phyloP scores from a whole-genome alignment of 2,113 vertebrate species.

The Tamias sibiricus region DNA sequence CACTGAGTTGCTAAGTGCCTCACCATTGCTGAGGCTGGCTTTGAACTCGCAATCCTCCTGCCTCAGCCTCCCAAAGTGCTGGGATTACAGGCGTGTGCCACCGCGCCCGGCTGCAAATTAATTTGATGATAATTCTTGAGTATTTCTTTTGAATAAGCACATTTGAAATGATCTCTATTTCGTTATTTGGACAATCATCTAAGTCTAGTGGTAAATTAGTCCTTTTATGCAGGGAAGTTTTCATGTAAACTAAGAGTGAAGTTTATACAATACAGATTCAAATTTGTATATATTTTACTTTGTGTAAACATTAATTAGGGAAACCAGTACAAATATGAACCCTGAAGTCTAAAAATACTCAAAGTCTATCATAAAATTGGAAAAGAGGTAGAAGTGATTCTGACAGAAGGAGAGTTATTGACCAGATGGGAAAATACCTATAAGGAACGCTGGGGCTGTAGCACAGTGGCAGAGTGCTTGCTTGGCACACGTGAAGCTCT shows the following conservation, averaged over 20 bases:
- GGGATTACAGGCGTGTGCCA: too few species aligned
- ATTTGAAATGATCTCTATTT: not conserved
- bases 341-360: not conserved
- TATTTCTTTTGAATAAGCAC: not conserved
- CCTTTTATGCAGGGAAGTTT: not conserved
- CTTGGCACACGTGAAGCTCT: too few species aligned
- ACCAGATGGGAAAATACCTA: not conserved
- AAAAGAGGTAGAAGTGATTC: not conserved
- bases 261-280: not conserved
- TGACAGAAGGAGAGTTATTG: not conserved
- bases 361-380: not conserved
- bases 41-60: too few species aligned
- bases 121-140: not conserved
- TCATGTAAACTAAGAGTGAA: not conserved
- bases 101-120: too few species aligned
- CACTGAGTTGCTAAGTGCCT: too few species aligned
- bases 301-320: not conserved
- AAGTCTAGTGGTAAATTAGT: not conserved
- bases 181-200: not conserved
- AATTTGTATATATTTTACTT: not conserved
- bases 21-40: too few species aligned
- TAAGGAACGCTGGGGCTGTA: not conserved
- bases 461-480: too few species aligned
- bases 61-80: too few species aligned
- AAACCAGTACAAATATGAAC: not conserved